These are phyloP conservation scores for Cacoxenus indagator DNA, from an alignment of 2,888 invertebrate species.

Conservation along the genomic window DNA sequence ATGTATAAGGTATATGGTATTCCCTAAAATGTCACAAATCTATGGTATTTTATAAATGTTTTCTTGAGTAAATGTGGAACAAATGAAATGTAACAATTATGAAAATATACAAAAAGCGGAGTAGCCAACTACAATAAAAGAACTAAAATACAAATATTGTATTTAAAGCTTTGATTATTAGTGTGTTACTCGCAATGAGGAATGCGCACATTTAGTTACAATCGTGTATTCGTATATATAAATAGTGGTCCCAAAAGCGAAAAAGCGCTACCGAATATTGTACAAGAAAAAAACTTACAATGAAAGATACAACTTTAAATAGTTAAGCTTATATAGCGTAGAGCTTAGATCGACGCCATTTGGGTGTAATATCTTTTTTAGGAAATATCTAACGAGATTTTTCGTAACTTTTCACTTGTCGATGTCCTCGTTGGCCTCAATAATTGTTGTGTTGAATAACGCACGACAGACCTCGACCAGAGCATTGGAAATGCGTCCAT, in stretches of 20 bases:
- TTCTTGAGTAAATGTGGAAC: too few species aligned
- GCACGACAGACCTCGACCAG: conserved; percentile 75
- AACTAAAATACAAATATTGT: conserved; percentile 14
- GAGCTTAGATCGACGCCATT: not conserved
- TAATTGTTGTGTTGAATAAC: conserved; percentile 76
- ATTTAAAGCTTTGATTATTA: not conserved
- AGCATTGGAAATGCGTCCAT: conserved; percentile 72
- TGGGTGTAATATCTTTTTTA: not conserved
- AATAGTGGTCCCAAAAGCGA: not conserved
- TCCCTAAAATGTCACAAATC: too few species aligned
- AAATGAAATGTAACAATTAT: too few species aligned
- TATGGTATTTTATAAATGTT: too few species aligned
- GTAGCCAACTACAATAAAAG: too few species aligned
- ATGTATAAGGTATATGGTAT: too few species aligned
- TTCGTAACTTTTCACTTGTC: not conserved
- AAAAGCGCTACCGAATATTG: not conserved
- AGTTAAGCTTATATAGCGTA: not conserved
- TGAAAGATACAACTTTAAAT: not conserved
- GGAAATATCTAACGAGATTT: not conserved
- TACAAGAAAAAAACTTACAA: not conserved
- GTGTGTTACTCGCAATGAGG: not conserved
- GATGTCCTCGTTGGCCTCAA: conserved; percentile 72
- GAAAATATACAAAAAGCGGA: too few species aligned
- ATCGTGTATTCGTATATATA: not conserved
- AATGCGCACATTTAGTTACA: not conserved